A percentile compares a stretch with the other conserved stretches of the same genome.
Conservation (phyloP, 2,797 vertebrate species). For the Uromys caudimaculatus region DNA sequence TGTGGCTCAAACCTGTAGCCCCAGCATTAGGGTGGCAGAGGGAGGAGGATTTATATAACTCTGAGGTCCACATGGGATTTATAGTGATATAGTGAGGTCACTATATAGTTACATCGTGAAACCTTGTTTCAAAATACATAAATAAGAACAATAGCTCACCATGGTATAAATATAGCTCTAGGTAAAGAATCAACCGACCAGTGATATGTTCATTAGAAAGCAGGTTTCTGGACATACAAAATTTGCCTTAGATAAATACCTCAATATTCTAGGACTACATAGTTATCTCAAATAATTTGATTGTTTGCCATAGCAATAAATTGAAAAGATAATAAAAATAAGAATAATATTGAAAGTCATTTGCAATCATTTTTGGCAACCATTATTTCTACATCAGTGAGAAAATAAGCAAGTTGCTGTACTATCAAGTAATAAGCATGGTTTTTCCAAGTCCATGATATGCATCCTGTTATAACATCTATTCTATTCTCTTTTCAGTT, state of each 20-base stretch:
- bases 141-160: not conserved
- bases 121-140: not conserved
- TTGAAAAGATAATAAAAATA: not conserved
- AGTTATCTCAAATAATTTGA: not conserved
- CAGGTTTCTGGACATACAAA: not conserved
- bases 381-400: not conserved
- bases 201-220: not conserved
- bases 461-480: not conserved
- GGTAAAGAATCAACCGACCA: not conserved
- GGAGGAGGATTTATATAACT: not conserved
- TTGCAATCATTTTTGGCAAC: not conserved
- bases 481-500: not conserved
- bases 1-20: not conserved
- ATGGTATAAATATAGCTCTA: not conserved
- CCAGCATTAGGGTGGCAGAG: not conserved
- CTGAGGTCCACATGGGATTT: not conserved
- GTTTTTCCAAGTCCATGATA: not conserved
- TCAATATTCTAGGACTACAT: not conserved
- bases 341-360: not conserved
- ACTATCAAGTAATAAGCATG: not conserved
- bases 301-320: not conserved
- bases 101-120: not conserved
- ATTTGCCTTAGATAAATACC: not conserved
- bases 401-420: not conserved
- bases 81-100: not conserved